Percentiles rank a stretch among this genome's conserved stretches.
phyloP scores from a whole-genome alignment of 2,888 invertebrate genomes.

The Caenorhabditis sp. region DNA sequence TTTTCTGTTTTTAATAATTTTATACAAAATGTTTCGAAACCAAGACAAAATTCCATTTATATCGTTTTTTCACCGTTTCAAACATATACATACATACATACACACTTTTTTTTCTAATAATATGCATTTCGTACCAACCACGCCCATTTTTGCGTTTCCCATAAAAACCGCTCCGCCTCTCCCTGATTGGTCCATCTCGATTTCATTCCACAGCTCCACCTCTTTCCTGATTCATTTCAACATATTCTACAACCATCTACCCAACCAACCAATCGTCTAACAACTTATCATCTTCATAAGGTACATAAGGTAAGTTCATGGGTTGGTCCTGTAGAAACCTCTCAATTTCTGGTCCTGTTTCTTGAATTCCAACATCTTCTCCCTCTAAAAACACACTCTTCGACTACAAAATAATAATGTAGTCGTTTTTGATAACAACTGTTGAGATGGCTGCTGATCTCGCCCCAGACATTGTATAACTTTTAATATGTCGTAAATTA shows the following conservation, averaged over 20 bases:
- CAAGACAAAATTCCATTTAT: too few relatives aligned
- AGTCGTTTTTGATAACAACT: not conserved
- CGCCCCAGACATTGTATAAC: not conserved
- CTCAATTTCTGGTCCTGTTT: not conserved
- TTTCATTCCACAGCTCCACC: not conserved
- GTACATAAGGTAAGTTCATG: not conserved
- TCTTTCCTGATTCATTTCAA: not conserved
- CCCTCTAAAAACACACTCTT: too few relatives aligned
- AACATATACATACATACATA: not conserved
- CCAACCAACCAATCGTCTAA: not conserved
- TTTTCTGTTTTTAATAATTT: too few relatives aligned
- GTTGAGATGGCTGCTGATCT: not conserved
- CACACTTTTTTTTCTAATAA: not conserved
- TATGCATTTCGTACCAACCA: not conserved
- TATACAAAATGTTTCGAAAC: too few relatives aligned
- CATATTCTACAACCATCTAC: not conserved
- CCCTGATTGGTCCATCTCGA: constrained; percentile 24
- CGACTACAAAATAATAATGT: too few relatives aligned
- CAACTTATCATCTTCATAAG: not conserved
- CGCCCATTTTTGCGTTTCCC: not conserved
- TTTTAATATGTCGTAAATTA: not conserved
- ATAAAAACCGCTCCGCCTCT: constrained; percentile 29
- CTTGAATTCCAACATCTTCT: too few relatives aligned
- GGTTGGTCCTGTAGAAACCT: too few relatives aligned
- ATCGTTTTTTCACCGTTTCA: not conserved